Percentiles rank a stretch among this genome's conserved stretches.
These are phyloP conservation scores for Caranx ignobilis DNA, from an alignment of 2,113 vertebrate genomes.

Conservation along the genomic window DNA sequence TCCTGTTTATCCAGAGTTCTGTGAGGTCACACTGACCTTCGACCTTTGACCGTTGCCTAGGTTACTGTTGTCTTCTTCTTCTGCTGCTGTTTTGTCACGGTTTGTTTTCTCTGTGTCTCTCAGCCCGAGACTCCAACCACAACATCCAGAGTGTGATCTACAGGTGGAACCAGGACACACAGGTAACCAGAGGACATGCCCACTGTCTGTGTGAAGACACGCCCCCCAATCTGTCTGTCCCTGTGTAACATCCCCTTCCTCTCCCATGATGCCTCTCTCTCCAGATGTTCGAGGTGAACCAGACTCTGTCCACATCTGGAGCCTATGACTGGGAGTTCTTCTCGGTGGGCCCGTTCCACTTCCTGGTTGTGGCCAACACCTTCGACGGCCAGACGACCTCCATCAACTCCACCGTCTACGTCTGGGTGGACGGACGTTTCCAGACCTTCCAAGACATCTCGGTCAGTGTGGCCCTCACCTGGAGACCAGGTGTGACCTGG, in stretches of 20 bases:
- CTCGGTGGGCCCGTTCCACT: constrained; percentile 88
- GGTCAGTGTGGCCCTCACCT: constrained; percentile 76
- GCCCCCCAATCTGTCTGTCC: too few species aligned
- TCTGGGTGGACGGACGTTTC: constrained; percentile 90
- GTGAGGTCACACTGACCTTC: too few species aligned
- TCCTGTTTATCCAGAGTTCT: too few species aligned
- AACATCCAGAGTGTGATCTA: constrained; percentile 96
- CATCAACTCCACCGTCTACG: constrained; percentile 90
- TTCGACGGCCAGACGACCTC: constrained; percentile 91
- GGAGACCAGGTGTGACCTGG: too few species aligned
- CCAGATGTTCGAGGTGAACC: constrained; percentile 90
- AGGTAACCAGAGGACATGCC: constrained; percentile 74
- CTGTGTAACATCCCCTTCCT: rapidly evolving
- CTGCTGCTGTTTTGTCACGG: background rate
- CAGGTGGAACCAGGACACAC: constrained; percentile 89
- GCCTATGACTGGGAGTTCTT: constrained; percentile 99
- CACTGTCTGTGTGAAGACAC: too few species aligned
- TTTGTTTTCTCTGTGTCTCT: constrained; percentile 24
- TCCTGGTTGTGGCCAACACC: constrained; percentile 93
- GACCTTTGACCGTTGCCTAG: too few species aligned
- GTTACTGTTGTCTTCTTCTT: background rate
- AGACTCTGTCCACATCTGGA: constrained; percentile 92
- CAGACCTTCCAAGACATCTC: constrained; percentile 91
- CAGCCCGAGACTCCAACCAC: constrained; percentile 89
- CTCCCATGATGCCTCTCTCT: background rate